Evolutionary conservation across 2,888 invertebrate genomes (phyloP).

Genomic region (Phaedon cochleariae): DNA sequence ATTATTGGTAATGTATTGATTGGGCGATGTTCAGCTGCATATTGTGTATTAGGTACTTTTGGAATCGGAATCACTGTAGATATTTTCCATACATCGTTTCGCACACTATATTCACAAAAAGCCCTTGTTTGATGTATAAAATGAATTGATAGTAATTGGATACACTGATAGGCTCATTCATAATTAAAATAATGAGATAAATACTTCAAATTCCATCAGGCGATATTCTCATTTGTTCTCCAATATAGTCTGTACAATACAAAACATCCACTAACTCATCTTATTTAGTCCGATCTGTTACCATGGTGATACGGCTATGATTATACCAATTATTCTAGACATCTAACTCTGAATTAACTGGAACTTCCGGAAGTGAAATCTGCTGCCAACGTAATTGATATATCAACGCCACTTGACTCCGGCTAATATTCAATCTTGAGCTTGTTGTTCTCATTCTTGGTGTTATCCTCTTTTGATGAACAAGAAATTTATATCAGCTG

Average conservation of each 20-base stretch:
- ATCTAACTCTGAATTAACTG: not conserved
- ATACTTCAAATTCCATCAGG: too few relatives aligned
- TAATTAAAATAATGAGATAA: too few relatives aligned
- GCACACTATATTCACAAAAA: too few relatives aligned
- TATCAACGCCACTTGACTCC: not conserved
- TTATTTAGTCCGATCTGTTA: not conserved
- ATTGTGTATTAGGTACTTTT: too few relatives aligned
- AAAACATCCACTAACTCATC: not conserved
- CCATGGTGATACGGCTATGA: not conserved
- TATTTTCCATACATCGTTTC: too few relatives aligned
- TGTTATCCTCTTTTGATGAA: not conserved
- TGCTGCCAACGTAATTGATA: not conserved
- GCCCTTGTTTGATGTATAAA: too few relatives aligned
- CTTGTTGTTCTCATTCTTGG: not conserved
- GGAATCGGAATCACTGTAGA: too few relatives aligned
- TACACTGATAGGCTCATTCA: too few relatives aligned
- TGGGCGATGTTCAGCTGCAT: too few relatives aligned
- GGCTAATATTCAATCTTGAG: not conserved
- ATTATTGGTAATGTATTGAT: too few relatives aligned
- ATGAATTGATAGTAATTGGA: too few relatives aligned
- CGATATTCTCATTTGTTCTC: not conserved
- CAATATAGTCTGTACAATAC: not conserved
- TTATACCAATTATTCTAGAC: not conserved
- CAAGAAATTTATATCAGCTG: too few relatives aligned
- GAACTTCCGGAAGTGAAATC: not conserved